These are phyloP conservation scores for Threskiornis aethiopicus DNA, from an alignment of 2,797 vertebrate species.

Conservation along the genomic window DNA sequence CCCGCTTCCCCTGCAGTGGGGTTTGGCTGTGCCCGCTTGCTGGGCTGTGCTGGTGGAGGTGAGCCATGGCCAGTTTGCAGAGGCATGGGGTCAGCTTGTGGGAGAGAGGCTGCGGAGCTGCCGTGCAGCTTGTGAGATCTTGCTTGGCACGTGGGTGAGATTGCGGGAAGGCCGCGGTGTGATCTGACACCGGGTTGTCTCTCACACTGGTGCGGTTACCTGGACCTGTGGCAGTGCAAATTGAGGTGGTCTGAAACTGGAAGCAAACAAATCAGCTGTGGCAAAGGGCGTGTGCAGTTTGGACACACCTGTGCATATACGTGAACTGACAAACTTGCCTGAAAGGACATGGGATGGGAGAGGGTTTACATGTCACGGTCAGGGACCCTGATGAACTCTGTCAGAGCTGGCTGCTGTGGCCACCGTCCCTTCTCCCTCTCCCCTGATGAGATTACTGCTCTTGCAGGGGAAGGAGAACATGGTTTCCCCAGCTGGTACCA, in stretches of 20 bases:
- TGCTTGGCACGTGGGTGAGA: not conserved
- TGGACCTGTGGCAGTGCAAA: not conserved
- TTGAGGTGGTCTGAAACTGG: not conserved
- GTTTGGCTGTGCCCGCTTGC: fast-evolving
- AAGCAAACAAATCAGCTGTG: not conserved
- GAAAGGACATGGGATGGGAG: not conserved
- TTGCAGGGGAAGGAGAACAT: not conserved
- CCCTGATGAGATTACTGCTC: not conserved
- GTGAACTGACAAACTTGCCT: not conserved
- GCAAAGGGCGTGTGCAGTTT: not conserved
- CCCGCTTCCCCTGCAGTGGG: not conserved
- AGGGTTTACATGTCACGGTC: not conserved
- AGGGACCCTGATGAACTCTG: not conserved
- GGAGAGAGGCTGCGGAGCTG: not conserved
- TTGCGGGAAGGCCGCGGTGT: fast-evolving
- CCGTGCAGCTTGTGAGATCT: not conserved
- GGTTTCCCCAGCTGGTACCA: not conserved
- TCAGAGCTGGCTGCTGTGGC: not conserved
- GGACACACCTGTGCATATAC: not conserved
- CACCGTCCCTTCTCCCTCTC: not conserved
- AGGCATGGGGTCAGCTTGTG: fast-evolving
- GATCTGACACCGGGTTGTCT: not conserved
- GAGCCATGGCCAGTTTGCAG: not conserved
- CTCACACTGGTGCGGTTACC: fast-evolving
- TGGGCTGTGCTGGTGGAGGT: not conserved